Percentiles rank a stretch among this genome's conserved stretches.
phyloP scores from a whole-genome alignment of 2,888 invertebrate genomes.

The Suillia variegata region DNA sequence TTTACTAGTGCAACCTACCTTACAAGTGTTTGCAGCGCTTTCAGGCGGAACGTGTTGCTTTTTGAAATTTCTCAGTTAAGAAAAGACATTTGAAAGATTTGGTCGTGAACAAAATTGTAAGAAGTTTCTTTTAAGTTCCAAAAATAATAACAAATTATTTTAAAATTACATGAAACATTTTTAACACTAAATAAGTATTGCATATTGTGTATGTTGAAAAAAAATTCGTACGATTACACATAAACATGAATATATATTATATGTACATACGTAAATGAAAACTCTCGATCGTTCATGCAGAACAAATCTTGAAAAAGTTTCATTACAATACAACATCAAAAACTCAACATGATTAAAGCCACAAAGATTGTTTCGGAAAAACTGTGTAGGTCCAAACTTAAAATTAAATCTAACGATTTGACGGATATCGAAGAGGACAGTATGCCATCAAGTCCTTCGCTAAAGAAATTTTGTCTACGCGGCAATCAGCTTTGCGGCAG shows the following conservation, averaged over 20 bases:
- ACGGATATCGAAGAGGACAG: too few species aligned
- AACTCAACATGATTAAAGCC: slow-evolving; percentile 45
- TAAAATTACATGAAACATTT: too few species aligned
- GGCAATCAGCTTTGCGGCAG: slow-evolving; percentile 81
- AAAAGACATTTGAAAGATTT: slow-evolving; percentile 24
- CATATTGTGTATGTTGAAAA: too few species aligned
- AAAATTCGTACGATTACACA: too few species aligned
- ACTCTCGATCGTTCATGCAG: slow-evolving; percentile 40
- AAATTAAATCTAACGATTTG: slow-evolving; percentile 41
- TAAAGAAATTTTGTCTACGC: slow-evolving; percentile 76
- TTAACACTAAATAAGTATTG: too few species aligned
- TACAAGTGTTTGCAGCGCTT: slow-evolving; percentile 33
- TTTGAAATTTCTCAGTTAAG: slow-evolving; percentile 33
- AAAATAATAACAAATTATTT: not conserved
- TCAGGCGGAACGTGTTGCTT: slow-evolving; percentile 48
- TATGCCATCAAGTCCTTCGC: slow-evolving; percentile 60
- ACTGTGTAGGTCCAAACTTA: slow-evolving; percentile 48
- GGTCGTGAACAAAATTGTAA: slow-evolving; percentile 1
- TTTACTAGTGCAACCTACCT: not conserved
- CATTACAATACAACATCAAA: slow-evolving; percentile 15
- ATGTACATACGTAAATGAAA: too few species aligned
- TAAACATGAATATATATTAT: too few species aligned
- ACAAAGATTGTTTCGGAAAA: slow-evolving; percentile 43
- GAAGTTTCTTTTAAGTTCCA: not conserved
- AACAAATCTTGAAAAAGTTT: slow-evolving; percentile 35